Conservation (phyloP, 2,888 invertebrate genomes). For the Hymenopus coronatus region DNA sequence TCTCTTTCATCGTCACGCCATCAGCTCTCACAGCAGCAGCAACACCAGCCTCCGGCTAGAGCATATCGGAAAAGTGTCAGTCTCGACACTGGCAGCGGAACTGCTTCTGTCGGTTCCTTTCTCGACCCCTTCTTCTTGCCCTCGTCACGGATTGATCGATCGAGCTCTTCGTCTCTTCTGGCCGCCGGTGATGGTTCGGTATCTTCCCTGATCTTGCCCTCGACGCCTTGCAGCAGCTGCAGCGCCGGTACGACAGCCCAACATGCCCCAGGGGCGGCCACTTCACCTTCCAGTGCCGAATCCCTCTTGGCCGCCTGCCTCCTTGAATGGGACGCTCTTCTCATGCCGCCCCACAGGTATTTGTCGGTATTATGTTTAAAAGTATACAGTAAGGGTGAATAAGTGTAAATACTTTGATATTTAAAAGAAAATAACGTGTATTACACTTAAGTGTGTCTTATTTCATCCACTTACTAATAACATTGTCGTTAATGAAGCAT, state of each 20-base stretch:
- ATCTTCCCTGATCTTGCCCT: slow-evolving; percentile 9
- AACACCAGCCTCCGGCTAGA: background rate
- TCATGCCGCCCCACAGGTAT: slow-evolving; percentile 72
- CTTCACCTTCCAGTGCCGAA: slow-evolving; percentile 6
- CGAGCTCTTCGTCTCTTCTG: slow-evolving; percentile 61
- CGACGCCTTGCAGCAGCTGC: slow-evolving; percentile 13
- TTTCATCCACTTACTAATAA: too few relatives aligned
- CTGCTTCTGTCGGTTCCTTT: background rate
- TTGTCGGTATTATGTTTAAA: too few relatives aligned
- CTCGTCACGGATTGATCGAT: background rate
- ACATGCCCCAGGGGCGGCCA: background rate
- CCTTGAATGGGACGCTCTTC: slow-evolving; percentile 48
- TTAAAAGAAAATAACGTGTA: too few relatives aligned
- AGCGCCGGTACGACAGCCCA: slow-evolving; percentile 1
- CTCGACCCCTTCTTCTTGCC: background rate
- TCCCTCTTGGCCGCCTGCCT: slow-evolving; percentile 33
- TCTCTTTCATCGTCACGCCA: slow-evolving; percentile 25
- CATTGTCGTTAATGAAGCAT: too few relatives aligned
- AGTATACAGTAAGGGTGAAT: too few relatives aligned
- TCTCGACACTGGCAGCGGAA: slow-evolving; percentile 59
- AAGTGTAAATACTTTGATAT: too few relatives aligned
- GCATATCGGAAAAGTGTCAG: slow-evolving; percentile 68
- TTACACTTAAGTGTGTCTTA: too few relatives aligned
- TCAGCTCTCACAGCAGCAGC: background rate
- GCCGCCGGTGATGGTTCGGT: slow-evolving; percentile 56